Conservation (phyloP, 2,113 vertebrate species). For the Cephalopholis sonnerati region DNA sequence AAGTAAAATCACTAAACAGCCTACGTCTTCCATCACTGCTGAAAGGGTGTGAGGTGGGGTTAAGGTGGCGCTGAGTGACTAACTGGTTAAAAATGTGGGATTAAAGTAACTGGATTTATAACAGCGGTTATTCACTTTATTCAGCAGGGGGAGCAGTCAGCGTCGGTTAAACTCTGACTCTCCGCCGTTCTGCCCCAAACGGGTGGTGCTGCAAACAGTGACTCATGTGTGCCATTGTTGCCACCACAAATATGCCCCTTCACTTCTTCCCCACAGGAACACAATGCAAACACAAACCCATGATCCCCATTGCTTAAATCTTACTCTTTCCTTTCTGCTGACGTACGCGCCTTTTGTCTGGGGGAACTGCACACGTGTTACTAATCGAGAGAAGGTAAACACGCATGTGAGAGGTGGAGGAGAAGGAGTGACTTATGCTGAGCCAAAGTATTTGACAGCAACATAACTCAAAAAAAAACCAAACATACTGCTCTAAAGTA, state of each 20-base stretch:
- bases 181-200: constrained; percentile 5
- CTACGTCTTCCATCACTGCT: not conserved
- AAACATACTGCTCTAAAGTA: not conserved
- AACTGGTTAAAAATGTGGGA: constrained; percentile 26
- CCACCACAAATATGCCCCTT: constrained; percentile 45
- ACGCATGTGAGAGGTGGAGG: constrained; percentile 34
- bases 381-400: constrained; percentile 44
- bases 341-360: constrained; percentile 4
- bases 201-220: constrained; percentile 48
- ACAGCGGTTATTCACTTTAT: constrained; percentile 13
- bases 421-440: not conserved
- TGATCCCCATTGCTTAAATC: not conserved
- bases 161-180: not conserved
- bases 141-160: constrained; percentile 70
- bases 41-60: not conserved
- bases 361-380: constrained; percentile 61
- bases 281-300: constrained; percentile 38
- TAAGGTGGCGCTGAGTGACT: constrained; percentile 13
- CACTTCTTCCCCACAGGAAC: constrained; percentile 32
- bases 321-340: constrained; percentile 10
- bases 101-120: too few relatives aligned
- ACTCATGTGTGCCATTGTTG: constrained; percentile 74
- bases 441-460: constrained; percentile 43
- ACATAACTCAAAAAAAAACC: constrained; percentile 26
- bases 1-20: not conserved